Conservation (phyloP, 2,113 vertebrate species). For the Lynx canadensis region DNA sequence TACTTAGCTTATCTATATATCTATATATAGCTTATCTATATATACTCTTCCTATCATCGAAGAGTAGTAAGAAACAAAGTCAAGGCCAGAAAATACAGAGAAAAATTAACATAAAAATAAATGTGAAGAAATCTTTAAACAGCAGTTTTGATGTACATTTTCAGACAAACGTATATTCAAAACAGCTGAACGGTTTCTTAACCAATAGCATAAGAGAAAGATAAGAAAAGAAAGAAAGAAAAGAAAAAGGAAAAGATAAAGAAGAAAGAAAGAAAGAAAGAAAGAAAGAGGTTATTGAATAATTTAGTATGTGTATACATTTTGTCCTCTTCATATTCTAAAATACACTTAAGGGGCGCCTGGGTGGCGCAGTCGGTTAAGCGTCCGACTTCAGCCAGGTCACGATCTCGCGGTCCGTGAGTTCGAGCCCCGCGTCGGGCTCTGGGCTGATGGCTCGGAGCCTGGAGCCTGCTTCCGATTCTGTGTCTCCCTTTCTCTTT, state of each 20-base stretch:
- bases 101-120: slow-evolving; percentile 25
- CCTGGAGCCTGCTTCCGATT: no score
- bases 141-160: not conserved
- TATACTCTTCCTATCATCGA: not conserved
- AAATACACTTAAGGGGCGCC: not conserved
- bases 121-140: slow-evolving; percentile 7
- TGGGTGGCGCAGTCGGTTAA: no score
- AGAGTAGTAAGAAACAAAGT: not conserved
- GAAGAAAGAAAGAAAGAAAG: no score
- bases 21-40: no score
- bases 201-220: not conserved
- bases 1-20: no score
- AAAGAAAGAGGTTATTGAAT: not conserved
- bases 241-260: no score
- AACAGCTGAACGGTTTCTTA: slow-evolving; percentile 33
- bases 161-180: not conserved
- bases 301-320: not conserved
- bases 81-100: not conserved
- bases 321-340: slow-evolving; percentile 12
- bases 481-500: no score
- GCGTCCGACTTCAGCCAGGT: no score
- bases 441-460: no score
- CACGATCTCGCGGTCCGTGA: no score
- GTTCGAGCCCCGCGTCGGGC: no score
- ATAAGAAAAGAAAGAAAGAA: not conserved